Evolutionary conservation across 2,888 invertebrate genomes (phyloP), one percentile per base, ranked within the genome.

Genomic region (Thelaira solivaga): DNA sequence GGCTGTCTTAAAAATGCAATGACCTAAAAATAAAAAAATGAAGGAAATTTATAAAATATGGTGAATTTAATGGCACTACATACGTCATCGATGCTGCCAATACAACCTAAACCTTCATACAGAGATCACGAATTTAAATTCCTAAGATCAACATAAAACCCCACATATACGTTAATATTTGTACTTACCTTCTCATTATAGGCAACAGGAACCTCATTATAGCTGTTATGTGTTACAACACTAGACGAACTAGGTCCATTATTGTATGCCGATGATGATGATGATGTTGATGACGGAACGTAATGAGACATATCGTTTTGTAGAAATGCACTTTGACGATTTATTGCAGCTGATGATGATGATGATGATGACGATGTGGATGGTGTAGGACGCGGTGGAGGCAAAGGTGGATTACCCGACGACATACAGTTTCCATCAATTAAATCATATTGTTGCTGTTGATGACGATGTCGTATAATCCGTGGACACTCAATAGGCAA

Each of bases 1-100:
- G 97, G 95, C 87, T 98, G 98, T 0, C 97, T 92, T 31, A 98
- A 91, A 90, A 98, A 98, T n/a, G 97, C 96, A 64, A 98, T 96
- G 82, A 98, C 97, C 91, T 94, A 10, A 41, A 65, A 74, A 39
- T 16, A 13, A 7, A 29, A 13, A 4, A 29, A 34, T 11, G 22
- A 5, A 31, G 34, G 10, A 53, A 49, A 53, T 51, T 18, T 36
- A 39, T n/a, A n/a, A n/a, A n/a, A n/a, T n/a, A n/a, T n/a, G n/a
- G n/a, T n/a, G n/a, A n/a, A n/a, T n/a, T n/a, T n/a, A n/a, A n/a
- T n/a, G n/a, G n/a, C n/a, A n/a, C n/a, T n/a, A n/a, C n/a, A n/a
- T n/a, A n/a, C n/a, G n/a, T n/a, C n/a, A n/a, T n/a, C n/a, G n/a
- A n/a, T n/a, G n/a, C n/a, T n/a, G n/a, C 31, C 3, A 31, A 31